These are phyloP conservation scores for Picathartes gymnocephalus DNA, from an alignment of 2,113 vertebrate genomes.

Conservation along the genomic window DNA sequence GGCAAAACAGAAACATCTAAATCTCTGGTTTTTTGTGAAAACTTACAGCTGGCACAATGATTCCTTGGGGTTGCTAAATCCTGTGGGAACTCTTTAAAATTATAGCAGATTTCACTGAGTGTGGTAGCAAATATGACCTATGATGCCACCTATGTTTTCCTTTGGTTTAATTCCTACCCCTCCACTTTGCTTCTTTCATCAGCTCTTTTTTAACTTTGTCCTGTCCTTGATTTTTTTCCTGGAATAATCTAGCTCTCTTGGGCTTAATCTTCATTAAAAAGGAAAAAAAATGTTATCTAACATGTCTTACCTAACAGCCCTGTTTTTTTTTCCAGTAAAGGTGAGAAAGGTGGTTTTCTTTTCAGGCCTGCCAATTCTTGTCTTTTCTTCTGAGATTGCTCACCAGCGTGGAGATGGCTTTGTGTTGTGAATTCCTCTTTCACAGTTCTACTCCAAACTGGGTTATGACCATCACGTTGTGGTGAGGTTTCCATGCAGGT, in stretches of 20 bases:
- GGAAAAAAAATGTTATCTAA: conserved; percentile 16
- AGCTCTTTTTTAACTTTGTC: background rate
- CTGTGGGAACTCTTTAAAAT: background rate
- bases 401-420: background rate
- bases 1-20: background rate
- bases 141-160: background rate
- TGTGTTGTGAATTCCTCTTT: conserved; percentile 2
- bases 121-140: background rate
- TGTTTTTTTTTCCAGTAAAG: background rate
- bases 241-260: background rate
- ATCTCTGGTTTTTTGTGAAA: background rate
- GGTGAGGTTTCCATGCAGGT: background rate
- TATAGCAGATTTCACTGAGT: background rate
- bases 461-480: background rate
- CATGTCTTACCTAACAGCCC: background rate
- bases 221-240: background rate
- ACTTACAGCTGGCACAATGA: background rate
- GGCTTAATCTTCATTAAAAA: background rate
- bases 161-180: background rate
- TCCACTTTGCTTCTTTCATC: background rate
- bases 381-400: conserved; percentile 32
- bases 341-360: conserved; percentile 7
- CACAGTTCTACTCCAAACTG: background rate
- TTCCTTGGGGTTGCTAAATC: background rate
- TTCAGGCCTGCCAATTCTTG: conserved; percentile 13